These are phyloP conservation scores for Falco naumanni DNA, from an alignment of 2,797 vertebrate genomes.

Conservation along the genomic window DNA sequence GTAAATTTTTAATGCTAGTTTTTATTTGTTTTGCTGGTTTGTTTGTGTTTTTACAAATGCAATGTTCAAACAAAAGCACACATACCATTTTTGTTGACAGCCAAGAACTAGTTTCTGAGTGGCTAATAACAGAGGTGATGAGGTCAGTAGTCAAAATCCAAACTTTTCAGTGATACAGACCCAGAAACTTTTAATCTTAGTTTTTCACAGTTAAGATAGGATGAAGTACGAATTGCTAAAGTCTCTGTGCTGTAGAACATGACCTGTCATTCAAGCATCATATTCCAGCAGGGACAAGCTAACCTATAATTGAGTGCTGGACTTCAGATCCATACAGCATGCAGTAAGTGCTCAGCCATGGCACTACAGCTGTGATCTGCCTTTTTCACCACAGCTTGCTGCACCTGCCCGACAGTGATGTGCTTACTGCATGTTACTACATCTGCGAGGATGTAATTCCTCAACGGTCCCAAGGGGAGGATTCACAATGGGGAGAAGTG, in stretches of 20 bases:
- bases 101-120: background rate
- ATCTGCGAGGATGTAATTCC: background rate
- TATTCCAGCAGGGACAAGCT: background rate
- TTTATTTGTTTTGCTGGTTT: background rate
- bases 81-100: background rate
- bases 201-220: background rate
- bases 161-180: background rate
- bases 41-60: background rate
- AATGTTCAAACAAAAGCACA: background rate
- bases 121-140: background rate
- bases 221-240: background rate
- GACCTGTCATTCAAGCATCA: background rate
- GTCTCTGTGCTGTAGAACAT: background rate
- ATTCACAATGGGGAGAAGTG: background rate
- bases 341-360: background rate
- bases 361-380: background rate
- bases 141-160: background rate
- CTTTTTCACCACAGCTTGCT: background rate
- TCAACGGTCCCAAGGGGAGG: background rate
- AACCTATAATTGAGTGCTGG: background rate
- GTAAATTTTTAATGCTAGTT: background rate
- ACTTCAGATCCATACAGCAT: background rate
- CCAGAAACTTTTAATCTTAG: background rate
- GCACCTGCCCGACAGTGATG: background rate
- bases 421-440: background rate